Evolutionary conservation across 2,888 invertebrate genomes (phyloP), one percentile per base, ranked within the genome.

Genomic region (Campaea margaritaria): DNA sequence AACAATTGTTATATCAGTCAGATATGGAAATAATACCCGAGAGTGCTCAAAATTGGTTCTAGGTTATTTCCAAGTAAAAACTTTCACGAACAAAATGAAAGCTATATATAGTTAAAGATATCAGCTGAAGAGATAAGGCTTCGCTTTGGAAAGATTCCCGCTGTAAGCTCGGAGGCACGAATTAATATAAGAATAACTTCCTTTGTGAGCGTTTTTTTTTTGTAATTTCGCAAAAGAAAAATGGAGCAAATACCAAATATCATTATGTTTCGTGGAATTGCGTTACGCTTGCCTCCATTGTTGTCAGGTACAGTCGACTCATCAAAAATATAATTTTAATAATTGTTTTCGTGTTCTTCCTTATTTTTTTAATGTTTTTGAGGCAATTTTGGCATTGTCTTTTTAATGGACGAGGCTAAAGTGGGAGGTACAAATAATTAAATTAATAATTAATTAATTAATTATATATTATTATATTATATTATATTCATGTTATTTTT

Each of bases 211-310:
- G n/a, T n/a, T n/a, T 34, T 64, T 64, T 64, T 31, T 53, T 62
- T 62, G 51, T 52, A 58, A 57, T 65, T 64, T 60, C 34, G 55
- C 50, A 48, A 53, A 68, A 65, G 31, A 60, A 31, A 60, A 65
- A 63, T 59, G 63, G 53, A 64, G 58, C 66, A 64, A 64, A 62
- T 68, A 65, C 61, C 61, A 65, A 67, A 67, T 65, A 65, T 65
- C 63, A 63, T 65, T 65, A 67, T 43, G 61, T 65, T 65, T 54
- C 50, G 31, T 38, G 57, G 52, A 63, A 63, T 65, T 63, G 59
- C 49, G 53, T 61, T 63, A 39, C 49, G 59, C 13, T 44, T 21
- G 55, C 16, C 45, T 51, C 54, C 54, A 54, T 59, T 54, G 59
- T 54, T 54, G 59, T 54, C 59, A 60, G 60, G 51, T 51, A 55